Evolutionary conservation across 2,113 vertebrate species (phyloP).

Genomic region (Zosterops japonicus): DNA sequence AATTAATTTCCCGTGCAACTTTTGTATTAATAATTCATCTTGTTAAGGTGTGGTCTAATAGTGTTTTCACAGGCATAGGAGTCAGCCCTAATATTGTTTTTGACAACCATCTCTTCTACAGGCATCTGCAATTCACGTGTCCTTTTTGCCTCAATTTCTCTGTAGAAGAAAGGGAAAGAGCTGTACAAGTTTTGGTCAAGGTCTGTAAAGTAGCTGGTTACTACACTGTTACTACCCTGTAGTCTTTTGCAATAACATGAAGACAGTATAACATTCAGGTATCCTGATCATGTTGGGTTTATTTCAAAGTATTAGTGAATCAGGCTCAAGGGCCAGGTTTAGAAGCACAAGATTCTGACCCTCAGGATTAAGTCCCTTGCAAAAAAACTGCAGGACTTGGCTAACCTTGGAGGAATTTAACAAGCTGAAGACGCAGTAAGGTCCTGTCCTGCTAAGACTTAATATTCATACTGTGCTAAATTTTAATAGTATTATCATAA

Average conservation of each 20-base stretch:
- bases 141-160: not conserved
- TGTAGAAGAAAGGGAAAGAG: rapidly evolving
- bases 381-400: not conserved
- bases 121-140: not conserved
- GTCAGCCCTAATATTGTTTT: not conserved
- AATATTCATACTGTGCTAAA: not conserved
- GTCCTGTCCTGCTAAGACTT: not conserved
- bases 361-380: not conserved
- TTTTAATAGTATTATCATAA: not conserved
- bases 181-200: not conserved
- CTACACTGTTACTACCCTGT: not conserved
- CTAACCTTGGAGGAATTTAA: not conserved
- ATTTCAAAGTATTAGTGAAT: not conserved
- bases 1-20: conserved; percentile 19
- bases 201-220: not conserved
- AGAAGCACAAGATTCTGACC: not conserved
- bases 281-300: not conserved
- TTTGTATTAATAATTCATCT: conserved; percentile 46
- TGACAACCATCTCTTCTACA: not conserved
- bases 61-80: not conserved
- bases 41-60: conserved; percentile 24
- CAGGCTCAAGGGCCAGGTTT: not conserved
- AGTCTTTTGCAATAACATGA: not conserved
- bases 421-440: not conserved
- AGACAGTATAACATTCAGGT: not conserved